These are phyloP conservation scores for Spatula clypeata DNA, from an alignment of 2,797 vertebrate species.

Conservation along the genomic window DNA sequence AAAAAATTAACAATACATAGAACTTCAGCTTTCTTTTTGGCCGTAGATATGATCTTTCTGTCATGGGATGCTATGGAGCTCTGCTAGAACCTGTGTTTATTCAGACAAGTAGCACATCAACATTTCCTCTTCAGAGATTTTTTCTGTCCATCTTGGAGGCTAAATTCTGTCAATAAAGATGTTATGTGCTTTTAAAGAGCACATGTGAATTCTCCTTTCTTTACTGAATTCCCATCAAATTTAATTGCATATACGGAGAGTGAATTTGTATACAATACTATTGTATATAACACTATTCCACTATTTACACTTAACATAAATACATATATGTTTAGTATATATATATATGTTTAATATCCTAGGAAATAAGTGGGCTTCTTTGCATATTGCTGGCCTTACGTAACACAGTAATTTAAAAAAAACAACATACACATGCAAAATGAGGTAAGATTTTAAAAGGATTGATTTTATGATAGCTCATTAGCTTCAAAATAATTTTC, in stretches of 20 bases:
- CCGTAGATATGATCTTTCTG: not conserved
- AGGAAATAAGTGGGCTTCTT: constrained; percentile 29
- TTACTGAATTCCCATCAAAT: constrained; percentile 4
- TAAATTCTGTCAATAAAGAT: not conserved
- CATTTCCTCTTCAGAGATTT: not conserved
- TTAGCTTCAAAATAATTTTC: not conserved
- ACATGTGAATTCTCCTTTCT: constrained; percentile 4
- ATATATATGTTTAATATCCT: not conserved
- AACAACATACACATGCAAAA: not conserved
- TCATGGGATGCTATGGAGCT: not conserved
- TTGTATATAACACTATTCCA: not conserved
- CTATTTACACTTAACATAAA: not conserved
- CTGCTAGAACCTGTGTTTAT: not conserved
- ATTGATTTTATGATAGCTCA: not conserved
- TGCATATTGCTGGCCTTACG: constrained; percentile 6
- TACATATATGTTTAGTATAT: not conserved
- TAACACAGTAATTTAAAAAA: not conserved
- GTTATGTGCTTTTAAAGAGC: not conserved
- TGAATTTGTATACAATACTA: not conserved
- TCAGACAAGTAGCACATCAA: not conserved
- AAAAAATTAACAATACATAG: not conserved
- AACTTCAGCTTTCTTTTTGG: not conserved
- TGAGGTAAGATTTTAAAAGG: not conserved
- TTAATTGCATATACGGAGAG: not conserved
- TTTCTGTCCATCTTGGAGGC: not conserved